These are phyloP conservation scores for Tylochromis polylepis DNA, from an alignment of 2,113 vertebrate genomes.

Conservation along the genomic window DNA sequence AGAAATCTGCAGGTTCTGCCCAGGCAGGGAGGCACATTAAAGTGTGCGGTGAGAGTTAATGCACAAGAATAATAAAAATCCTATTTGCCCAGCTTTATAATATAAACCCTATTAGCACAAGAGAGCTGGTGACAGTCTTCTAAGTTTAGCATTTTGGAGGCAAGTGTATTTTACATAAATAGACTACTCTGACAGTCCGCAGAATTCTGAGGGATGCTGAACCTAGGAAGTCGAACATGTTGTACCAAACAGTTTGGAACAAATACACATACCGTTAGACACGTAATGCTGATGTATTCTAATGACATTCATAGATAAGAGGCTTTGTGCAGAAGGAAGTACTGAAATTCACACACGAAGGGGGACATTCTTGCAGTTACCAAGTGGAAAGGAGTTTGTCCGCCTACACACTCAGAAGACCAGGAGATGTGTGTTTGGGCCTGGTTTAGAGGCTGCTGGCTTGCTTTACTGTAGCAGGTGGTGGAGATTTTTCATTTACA, in stretches of 20 bases:
- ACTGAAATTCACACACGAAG: slow-evolving; percentile 44
- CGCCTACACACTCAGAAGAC: slow-evolving; percentile 47
- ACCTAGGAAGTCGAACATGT: not conserved
- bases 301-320: slow-evolving; percentile 7
- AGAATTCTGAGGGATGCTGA: not conserved
- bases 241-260: not conserved
- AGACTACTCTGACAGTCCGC: not conserved
- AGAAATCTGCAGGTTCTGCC: not conserved
- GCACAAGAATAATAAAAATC: not conserved
- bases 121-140: not conserved
- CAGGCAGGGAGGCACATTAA: not conserved
- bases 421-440: slow-evolving; percentile 59
- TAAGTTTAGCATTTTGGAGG: not conserved
- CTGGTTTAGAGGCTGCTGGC: slow-evolving; percentile 61
- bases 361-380: slow-evolving; percentile 40
- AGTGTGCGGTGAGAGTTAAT: not conserved
- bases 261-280: not conserved
- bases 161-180: not conserved
- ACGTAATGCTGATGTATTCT: not conserved
- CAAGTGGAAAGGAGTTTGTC: slow-evolving; percentile 54
- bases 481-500: slow-evolving; percentile 63
- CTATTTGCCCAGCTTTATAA: not conserved
- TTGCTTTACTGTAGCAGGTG: slow-evolving; percentile 60
- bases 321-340: slow-evolving; percentile 10
- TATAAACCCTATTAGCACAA: not conserved